Base-by-base conservation (phyloP, 2,888 invertebrate species). In the Drosophila subsilvestris region DNA sequence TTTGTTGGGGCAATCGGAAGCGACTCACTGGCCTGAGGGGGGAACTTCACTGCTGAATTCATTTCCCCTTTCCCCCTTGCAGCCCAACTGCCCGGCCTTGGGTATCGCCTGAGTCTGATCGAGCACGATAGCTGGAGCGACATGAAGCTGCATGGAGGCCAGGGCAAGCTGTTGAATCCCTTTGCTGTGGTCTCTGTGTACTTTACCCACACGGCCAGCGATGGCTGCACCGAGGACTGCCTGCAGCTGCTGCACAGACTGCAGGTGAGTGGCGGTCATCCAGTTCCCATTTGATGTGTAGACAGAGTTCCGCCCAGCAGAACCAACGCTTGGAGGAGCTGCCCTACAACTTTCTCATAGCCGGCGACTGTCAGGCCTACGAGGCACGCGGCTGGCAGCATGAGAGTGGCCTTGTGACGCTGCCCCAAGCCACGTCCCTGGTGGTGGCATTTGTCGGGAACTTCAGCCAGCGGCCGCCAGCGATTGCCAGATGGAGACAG, bases 331-430 rank as follows among this genome's bases (percentile, higher is more conserved):
- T 53, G 5, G 51, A 47, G 25, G 90, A 91, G 61, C 71, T 92
- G 6, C 93, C 92, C 0, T 93, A 93, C 76, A 93, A 93, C 79
- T 94, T 93, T 67, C 78, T 93, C 54, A 90, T 94, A 55, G 93
- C 93, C 0, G 91, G 93, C 1, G 91, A 93, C 72, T 93, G 93
- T 0, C 90, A 92, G 76, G 91, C 91, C 0, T 93, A 93, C 66
- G 93, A 93, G 76, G 92, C 88, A 2, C 90, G 93, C 0, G 93
- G 94, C 1, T 94, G 93, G 93, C 82, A 89, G 1, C 82, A 87
- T 65, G 88, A 85, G 17, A 92, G 93, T 37, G 86, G 90, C 3
- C 78, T 91, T 47, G 83, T 2, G 0, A 45, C 72, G 1, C 56
- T 90, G 17, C 83, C 88, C 3, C 84, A 83, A 47, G 63, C 72